Evolutionary conservation across 2,113 vertebrate genomes (phyloP).

Genomic region (Buteo buteo): DNA sequence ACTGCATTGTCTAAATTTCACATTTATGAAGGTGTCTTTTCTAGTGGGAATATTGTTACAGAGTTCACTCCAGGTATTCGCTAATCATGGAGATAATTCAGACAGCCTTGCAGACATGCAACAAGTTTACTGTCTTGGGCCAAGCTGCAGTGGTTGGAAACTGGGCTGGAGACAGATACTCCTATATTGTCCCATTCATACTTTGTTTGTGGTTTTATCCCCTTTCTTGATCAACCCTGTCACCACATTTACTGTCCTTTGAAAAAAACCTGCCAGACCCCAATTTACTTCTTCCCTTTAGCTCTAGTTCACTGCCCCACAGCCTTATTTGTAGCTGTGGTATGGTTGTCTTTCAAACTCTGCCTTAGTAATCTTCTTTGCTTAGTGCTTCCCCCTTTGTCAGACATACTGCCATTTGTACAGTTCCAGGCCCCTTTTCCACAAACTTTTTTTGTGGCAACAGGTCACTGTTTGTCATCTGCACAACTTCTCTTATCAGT

Average conservation of each 20-base stretch:
- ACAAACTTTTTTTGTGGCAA: not conserved
- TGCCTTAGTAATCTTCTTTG: not conserved
- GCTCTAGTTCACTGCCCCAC: not conserved
- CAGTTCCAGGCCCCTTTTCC: not conserved
- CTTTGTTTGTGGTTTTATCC: not conserved
- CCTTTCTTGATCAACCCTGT: not conserved
- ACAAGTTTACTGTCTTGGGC: not conserved
- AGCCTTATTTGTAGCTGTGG: not conserved
- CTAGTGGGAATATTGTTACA: not conserved
- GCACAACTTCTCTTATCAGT: not conserved
- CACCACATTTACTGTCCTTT: not conserved
- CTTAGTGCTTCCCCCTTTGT: not conserved
- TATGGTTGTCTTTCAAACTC: not conserved
- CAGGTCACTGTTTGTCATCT: not conserved
- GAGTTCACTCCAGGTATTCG: not conserved
- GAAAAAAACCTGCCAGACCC: not conserved
- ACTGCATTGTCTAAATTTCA: not conserved
- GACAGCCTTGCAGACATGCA: not conserved
- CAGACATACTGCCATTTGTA: not conserved
- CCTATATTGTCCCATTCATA: not conserved
- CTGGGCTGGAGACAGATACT: not conserved
- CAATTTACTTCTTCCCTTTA: not conserved
- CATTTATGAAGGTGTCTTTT: not conserved
- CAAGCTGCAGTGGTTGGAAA: not conserved
- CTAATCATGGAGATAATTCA: not conserved